Evolutionary conservation across 35 echinoderm and acorn worm species (phyloP).

Genomic region (Lytechinus pictus): DNA sequence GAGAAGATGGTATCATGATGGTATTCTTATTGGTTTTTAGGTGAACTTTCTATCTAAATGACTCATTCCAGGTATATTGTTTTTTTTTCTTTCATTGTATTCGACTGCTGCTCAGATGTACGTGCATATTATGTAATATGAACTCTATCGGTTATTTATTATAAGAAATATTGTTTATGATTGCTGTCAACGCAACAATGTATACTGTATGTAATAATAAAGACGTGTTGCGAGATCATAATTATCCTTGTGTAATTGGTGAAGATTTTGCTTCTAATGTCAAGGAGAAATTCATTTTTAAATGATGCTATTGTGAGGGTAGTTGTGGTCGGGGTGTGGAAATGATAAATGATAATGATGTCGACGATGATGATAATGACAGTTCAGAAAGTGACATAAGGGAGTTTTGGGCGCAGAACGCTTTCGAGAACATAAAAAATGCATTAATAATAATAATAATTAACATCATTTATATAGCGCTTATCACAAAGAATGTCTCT

Average conservation of each 20-base stretch:
- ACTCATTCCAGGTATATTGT: neutral
- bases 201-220: neutral
- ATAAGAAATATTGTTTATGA: neutral
- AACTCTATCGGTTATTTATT: neutral
- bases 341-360: too few relatives aligned
- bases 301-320: too few relatives aligned
- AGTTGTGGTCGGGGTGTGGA: too few relatives aligned
- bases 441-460: too few relatives aligned
- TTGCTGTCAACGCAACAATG: neutral
- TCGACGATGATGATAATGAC: too few relatives aligned
- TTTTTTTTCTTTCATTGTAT: neutral
- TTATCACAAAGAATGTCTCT: too few relatives aligned
- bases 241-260: neutral
- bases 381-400: too few relatives aligned
- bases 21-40: neutral
- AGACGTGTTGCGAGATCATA: neutral
- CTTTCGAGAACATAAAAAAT: too few relatives aligned
- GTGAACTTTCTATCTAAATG: too few relatives aligned
- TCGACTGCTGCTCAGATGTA: neutral
- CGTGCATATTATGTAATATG: neutral
- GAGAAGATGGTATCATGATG: neutral
- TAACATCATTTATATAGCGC: too few relatives aligned
- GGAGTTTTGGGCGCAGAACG: too few relatives aligned
- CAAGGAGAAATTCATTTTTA: too few relatives aligned
- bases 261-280: neutral